These are phyloP conservation scores for Enteromius unitaeniatus DNA, from an alignment of 2,797 vertebrate species.

Conservation along the genomic window DNA sequence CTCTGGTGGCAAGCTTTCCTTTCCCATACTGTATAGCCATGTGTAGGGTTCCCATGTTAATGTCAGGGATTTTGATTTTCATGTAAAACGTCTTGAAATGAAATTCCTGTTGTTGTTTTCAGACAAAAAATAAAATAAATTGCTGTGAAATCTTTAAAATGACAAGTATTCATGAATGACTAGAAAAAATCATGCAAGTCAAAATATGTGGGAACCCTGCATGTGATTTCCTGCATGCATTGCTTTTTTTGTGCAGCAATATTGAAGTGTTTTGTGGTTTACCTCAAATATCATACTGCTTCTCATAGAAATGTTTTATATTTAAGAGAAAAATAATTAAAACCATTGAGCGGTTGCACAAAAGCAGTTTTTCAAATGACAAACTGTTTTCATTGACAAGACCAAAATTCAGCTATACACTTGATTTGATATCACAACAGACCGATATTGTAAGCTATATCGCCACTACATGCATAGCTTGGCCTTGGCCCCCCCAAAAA, in stretches of 20 bases:
- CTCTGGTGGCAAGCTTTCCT: conserved; percentile 69
- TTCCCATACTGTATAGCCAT: conserved; percentile 60
- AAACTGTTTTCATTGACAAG: no score
- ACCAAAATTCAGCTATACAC: not conserved
- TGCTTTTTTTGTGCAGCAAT: conserved; percentile 29
- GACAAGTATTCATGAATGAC: not conserved
- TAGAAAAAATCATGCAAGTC: not conserved
- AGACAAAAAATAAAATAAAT: no score
- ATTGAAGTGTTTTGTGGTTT: not conserved
- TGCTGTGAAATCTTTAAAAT: not conserved
- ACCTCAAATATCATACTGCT: not conserved
- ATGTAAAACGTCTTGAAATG: not conserved
- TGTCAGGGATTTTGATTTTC: not conserved
- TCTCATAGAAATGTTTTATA: not conserved
- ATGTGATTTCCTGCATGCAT: conserved; percentile 76
- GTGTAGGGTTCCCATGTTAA: conserved; percentile 7
- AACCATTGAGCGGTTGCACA: not conserved
- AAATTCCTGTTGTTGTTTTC: not conserved
- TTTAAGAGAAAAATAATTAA: not conserved
- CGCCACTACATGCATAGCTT: not conserved
- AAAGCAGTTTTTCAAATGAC: not conserved
- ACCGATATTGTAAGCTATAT: not conserved
- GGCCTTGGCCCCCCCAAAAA: not conserved
- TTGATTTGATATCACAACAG: not conserved
- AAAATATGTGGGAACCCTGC: conserved; percentile 54